Conservation (phyloP, 2,113 vertebrate genomes). For the Bungarus multicinctus region DNA sequence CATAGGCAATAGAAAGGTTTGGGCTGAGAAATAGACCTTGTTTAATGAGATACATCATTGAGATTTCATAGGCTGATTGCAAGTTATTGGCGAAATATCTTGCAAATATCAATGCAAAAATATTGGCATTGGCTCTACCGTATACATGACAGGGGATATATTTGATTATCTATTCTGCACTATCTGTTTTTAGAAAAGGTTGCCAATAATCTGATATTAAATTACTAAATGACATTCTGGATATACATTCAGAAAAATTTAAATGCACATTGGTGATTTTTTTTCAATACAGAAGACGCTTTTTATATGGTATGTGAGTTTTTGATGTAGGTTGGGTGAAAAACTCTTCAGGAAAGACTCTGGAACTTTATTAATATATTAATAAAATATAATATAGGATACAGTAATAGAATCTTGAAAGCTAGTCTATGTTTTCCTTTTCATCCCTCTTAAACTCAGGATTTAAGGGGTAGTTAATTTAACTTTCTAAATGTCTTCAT, state of each 20-base stretch:
- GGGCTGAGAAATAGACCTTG: background rate
- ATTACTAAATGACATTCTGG: background rate
- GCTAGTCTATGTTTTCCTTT: background rate
- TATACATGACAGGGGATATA: background rate
- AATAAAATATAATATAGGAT: background rate
- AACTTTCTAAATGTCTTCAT: background rate
- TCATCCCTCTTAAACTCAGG: background rate
- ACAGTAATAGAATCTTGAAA: background rate
- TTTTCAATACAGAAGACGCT: background rate
- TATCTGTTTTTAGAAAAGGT: background rate
- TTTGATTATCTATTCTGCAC: background rate
- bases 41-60: background rate
- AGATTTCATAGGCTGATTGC: background rate
- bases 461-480: background rate
- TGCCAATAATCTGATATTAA: background rate
- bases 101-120: background rate
- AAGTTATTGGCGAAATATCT: background rate
- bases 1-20: background rate
- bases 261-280: background rate
- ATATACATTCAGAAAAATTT: background rate
- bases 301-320: background rate
- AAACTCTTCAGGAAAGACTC: background rate
- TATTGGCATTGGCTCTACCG: background rate
- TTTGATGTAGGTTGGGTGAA: background rate
- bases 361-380: background rate